Conservation (phyloP, 2,888 invertebrate genomes). For the Nymphalis polychloros region DNA sequence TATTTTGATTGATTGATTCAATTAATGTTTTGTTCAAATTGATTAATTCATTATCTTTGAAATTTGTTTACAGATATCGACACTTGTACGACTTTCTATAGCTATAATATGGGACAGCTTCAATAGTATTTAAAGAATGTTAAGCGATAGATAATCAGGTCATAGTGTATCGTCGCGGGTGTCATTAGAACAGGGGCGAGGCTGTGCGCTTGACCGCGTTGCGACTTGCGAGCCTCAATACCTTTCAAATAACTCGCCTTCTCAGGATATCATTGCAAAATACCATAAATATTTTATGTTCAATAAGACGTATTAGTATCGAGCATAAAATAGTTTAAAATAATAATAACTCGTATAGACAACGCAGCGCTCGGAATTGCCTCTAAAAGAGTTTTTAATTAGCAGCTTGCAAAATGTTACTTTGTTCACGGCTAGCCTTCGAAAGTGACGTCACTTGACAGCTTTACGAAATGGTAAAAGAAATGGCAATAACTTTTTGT, state of each 20-base stretch:
- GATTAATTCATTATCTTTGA: too few relatives aligned
- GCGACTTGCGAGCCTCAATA: slow-evolving; percentile 13
- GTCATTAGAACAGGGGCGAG: slow-evolving; percentile 20
- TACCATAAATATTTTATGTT: slow-evolving; percentile 15
- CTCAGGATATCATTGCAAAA: slow-evolving; percentile 18
- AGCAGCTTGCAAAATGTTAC: slow-evolving; percentile 5
- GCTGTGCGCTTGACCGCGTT: slow-evolving; percentile 27
- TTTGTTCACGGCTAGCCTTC: not conserved
- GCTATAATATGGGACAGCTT: not conserved
- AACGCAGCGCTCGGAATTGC: slow-evolving; percentile 4
- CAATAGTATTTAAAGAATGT: not conserved
- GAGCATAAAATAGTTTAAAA: slow-evolving; percentile 10
- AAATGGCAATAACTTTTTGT: not conserved
- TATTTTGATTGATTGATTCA: too few relatives aligned
- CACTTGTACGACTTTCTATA: not conserved
- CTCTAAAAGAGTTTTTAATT: slow-evolving; percentile 23
- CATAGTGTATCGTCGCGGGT: not conserved
- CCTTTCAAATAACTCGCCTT: slow-evolving; percentile 18
- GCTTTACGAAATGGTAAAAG: not conserved
- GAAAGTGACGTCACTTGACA: not conserved
- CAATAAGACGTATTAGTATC: slow-evolving; percentile 1
- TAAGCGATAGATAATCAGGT: slow-evolving; percentile 3
- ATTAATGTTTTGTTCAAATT: too few relatives aligned
- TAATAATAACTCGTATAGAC: slow-evolving; percentile 15
- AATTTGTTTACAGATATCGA: too few relatives aligned